These are phyloP conservation scores for Meta bourneti DNA, from an alignment of 2,888 invertebrate species.

Conservation along the genomic window DNA sequence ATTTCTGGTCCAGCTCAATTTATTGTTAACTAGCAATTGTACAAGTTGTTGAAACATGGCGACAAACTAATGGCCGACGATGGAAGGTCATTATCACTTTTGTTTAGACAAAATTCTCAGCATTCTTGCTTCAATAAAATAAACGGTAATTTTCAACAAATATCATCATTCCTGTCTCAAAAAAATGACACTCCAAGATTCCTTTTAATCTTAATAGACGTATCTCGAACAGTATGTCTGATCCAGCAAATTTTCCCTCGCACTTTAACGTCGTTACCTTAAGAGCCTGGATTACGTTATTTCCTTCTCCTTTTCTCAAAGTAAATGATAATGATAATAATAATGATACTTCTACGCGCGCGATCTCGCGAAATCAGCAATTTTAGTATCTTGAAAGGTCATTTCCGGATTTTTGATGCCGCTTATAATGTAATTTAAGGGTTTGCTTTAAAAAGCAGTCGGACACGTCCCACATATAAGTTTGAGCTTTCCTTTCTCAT, in stretches of 20 bases:
- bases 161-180: not conserved
- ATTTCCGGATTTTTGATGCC: slow-evolving; percentile 22
- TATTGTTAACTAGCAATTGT: not conserved
- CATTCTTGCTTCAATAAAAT: not conserved
- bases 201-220: not conserved
- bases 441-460: slow-evolving; percentile 24
- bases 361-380: slow-evolving; percentile 15
- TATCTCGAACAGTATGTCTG: not conserved
- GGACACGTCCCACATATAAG: slow-evolving; percentile 44
- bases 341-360: slow-evolving; percentile 40
- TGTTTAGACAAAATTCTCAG: not conserved
- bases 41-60: not conserved
- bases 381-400: slow-evolving; percentile 29
- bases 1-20: not conserved
- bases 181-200: not conserved
- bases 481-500: slow-evolving; percentile 33
- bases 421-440: slow-evolving; percentile 53
- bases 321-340: slow-evolving; percentile 26
- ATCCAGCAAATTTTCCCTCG: not conserved
- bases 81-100: not conserved
- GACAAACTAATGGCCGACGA: not conserved
- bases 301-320: slow-evolving; percentile 14
- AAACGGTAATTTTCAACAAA: not conserved
- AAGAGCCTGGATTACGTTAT: not conserved
- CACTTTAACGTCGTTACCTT: not conserved